phyloP scores from a whole-genome alignment of 2,888 invertebrate genomes.

The Eupithecia pulchellata region DNA sequence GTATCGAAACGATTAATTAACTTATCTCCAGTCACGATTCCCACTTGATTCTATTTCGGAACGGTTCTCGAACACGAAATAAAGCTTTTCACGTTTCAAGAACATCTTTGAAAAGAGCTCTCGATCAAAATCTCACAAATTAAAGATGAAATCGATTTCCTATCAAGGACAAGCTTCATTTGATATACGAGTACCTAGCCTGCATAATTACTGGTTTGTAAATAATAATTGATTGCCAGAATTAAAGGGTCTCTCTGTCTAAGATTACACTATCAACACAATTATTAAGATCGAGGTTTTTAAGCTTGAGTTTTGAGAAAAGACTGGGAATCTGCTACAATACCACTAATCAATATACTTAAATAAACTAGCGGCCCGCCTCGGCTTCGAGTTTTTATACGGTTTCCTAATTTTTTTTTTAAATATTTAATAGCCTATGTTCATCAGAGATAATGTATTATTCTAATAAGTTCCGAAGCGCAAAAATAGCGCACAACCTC shows the following conservation, averaged over 20 bases:
- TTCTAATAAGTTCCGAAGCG: too few relatives aligned
- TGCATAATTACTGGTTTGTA: background rate
- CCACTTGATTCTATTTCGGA: constrained; percentile 7
- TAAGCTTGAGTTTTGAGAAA: background rate
- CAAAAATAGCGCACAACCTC: too few relatives aligned
- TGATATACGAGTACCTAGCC: too few relatives aligned
- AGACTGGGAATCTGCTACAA: background rate
- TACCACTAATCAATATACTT: background rate
- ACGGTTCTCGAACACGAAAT: constrained; percentile 17
- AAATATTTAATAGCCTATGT: too few relatives aligned
- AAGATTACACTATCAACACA: background rate
- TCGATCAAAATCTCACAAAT: background rate
- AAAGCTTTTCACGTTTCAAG: constrained; percentile 2
- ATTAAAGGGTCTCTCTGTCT: background rate
- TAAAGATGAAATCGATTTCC: background rate
- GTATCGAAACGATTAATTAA: background rate
- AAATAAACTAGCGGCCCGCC: too few relatives aligned
- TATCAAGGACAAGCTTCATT: background rate
- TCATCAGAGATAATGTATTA: too few relatives aligned
- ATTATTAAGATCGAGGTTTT: background rate
- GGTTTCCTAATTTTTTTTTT: too few relatives aligned
- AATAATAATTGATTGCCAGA: background rate
- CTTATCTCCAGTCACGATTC: constrained; percentile 8
- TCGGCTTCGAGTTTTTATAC: too few relatives aligned
- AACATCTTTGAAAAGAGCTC: constrained; percentile 1